Percentiles rank a stretch among this genome's conserved stretches.
Conservation (phyloP, 2,113 vertebrate species). For the Fulica atra region DNA sequence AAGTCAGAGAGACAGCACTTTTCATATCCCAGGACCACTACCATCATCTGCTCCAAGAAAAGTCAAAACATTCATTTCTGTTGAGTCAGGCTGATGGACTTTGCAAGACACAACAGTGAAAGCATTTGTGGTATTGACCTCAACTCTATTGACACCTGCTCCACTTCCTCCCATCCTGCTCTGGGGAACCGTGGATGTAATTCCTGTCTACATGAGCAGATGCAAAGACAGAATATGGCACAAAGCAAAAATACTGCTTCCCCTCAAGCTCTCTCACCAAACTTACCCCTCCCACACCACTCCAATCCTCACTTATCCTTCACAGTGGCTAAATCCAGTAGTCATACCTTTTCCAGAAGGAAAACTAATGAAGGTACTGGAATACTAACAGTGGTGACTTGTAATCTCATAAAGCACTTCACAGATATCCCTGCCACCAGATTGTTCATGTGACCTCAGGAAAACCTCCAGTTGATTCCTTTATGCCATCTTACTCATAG, state of each 20-base stretch:
- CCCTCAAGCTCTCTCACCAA: background rate
- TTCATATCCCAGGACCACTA: background rate
- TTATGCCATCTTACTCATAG: background rate
- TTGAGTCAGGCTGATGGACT: background rate
- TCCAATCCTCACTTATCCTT: background rate
- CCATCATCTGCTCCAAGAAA: background rate
- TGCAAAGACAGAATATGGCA: background rate
- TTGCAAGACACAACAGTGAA: background rate
- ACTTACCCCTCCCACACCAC: background rate
- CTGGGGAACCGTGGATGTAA: background rate
- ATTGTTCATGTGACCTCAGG: background rate
- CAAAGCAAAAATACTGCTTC: background rate
- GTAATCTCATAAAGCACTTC: background rate
- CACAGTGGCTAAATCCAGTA: background rate
- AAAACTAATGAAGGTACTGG: background rate
- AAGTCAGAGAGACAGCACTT: background rate
- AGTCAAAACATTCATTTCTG: background rate
- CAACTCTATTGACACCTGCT: background rate
- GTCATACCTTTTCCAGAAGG: background rate
- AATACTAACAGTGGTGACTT: background rate
- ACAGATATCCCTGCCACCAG: background rate
- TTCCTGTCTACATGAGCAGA: accelerated
- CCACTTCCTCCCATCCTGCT: background rate
- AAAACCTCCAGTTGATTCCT: background rate
- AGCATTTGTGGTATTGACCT: background rate